A percentile compares a stretch with the other conserved stretches of the same genome.
These are phyloP conservation scores for Mola mola DNA, from an alignment of 2,113 vertebrate species.

Conservation along the genomic window DNA sequence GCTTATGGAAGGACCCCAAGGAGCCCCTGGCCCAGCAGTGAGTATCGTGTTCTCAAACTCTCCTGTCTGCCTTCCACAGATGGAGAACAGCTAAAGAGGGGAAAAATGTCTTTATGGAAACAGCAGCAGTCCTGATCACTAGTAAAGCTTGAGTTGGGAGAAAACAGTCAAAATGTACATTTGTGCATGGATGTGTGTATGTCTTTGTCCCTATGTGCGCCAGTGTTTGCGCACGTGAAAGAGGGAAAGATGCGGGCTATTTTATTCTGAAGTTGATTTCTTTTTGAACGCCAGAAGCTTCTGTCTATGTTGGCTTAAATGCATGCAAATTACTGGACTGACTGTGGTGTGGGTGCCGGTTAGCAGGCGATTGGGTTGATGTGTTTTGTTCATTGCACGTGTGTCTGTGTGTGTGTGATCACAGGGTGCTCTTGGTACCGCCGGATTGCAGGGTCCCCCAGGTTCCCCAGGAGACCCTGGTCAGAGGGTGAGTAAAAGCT, in stretches of 20 bases:
- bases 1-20: constrained; percentile 95
- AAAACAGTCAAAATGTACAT: constrained; percentile 60
- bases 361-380: constrained; percentile 45
- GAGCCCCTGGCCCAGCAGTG: constrained; percentile 91
- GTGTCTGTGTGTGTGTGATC: constrained; percentile 64
- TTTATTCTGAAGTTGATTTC: constrained; percentile 58
- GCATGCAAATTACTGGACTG: constrained; percentile 27
- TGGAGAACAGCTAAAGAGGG: constrained; percentile 75
- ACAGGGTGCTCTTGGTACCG: constrained; percentile 91
- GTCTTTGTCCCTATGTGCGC: constrained; percentile 33
- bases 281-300: constrained; percentile 53
- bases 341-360: constrained; percentile 62
- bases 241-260: constrained; percentile 17
- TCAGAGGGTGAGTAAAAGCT: constrained; percentile 88
- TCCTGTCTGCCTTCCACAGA: constrained; percentile 72
- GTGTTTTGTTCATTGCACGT: constrained; percentile 46
- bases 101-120: constrained; percentile 77
- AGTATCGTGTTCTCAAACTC: constrained; percentile 79
- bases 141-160: constrained; percentile 60
- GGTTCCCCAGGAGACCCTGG: constrained; percentile 92
- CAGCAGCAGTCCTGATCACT: constrained; percentile 57
- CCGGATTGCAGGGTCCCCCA: constrained; percentile 90
- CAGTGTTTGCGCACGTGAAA: constrained; percentile 10
- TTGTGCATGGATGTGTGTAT: constrained; percentile 45
- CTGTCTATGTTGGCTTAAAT: constrained; percentile 66